A percentile compares a stretch with the other conserved stretches of the same genome.
phyloP scores from a whole-genome alignment of 1,140 invertebrate species.

The Drosophila murphyi region DNA sequence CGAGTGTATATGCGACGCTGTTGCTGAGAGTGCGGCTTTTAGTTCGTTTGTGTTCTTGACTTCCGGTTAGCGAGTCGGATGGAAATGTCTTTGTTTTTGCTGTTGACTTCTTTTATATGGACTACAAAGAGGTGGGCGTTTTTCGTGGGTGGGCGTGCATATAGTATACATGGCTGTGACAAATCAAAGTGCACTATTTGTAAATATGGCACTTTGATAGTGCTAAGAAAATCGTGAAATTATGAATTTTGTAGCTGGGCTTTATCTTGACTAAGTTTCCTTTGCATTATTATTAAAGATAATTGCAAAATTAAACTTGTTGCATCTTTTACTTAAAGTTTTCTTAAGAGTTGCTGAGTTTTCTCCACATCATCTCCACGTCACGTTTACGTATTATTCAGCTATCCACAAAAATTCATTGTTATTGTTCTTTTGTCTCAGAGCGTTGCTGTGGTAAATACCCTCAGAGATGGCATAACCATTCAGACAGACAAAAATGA shows the following conservation, averaged over 20 bases:
- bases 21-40: slow-evolving; percentile 77
- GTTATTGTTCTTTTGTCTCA: slow-evolving; percentile 55
- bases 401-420: slow-evolving; percentile 21
- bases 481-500: slow-evolving; percentile 50
- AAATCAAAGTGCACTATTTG: slow-evolving; percentile 51
- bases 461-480: slow-evolving; percentile 55
- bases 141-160: slow-evolving; percentile 1
- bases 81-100: slow-evolving; percentile 72
- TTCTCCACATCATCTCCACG: neutral
- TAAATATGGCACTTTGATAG: slow-evolving; percentile 4
- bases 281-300: neutral
- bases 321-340: slow-evolving; percentile 3
- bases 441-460: slow-evolving; percentile 49
- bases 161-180: slow-evolving; percentile 59
- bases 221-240: neutral
- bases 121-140: slow-evolving; percentile 23
- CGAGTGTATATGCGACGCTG: slow-evolving; percentile 30
- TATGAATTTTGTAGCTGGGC: no score
- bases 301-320: neutral
- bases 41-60: slow-evolving; percentile 80
- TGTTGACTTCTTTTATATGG: slow-evolving; percentile 53
- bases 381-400: slow-evolving; percentile 18
- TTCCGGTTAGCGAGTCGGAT: slow-evolving; percentile 73
- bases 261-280: neutral
- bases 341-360: neutral